phyloP scores from a whole-genome alignment of 2,113 vertebrate species.

The Apteryx owenii region DNA sequence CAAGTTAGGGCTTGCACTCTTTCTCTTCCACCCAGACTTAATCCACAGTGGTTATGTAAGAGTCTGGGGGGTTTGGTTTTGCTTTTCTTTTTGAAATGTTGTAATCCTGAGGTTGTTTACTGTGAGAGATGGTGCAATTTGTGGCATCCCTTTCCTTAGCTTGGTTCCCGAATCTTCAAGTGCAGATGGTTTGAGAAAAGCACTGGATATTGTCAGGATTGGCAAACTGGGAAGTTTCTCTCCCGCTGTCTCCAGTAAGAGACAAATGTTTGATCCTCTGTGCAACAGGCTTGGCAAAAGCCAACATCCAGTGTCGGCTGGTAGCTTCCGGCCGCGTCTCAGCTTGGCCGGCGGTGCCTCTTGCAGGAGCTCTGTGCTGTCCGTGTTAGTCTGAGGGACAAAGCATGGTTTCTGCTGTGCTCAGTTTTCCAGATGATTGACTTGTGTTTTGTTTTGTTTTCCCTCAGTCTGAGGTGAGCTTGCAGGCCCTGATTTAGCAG shows the following conservation, averaged over 20 bases:
- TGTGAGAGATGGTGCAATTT: background rate
- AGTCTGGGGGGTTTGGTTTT: background rate
- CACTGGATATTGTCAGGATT: background rate
- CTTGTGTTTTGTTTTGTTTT: background rate
- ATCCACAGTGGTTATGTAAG: background rate
- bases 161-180: background rate
- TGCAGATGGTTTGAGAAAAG: background rate
- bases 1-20: background rate
- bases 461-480: background rate
- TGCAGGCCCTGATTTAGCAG: background rate
- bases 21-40: background rate
- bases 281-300: background rate
- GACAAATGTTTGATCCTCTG: background rate
- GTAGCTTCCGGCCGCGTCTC: background rate
- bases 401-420: background rate
- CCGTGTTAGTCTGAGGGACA: fast-evolving
- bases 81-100: background rate
- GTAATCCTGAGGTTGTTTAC: background rate
- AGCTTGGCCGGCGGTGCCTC: background rate
- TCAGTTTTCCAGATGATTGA: too few relatives aligned
- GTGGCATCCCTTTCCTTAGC: background rate
- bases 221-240: background rate
- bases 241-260: background rate
- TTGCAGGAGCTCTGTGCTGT: background rate
- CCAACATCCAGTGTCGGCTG: background rate